Evolutionary conservation across 2,888 invertebrate species (phyloP).

Genomic region (Zonitis immaculata): DNA sequence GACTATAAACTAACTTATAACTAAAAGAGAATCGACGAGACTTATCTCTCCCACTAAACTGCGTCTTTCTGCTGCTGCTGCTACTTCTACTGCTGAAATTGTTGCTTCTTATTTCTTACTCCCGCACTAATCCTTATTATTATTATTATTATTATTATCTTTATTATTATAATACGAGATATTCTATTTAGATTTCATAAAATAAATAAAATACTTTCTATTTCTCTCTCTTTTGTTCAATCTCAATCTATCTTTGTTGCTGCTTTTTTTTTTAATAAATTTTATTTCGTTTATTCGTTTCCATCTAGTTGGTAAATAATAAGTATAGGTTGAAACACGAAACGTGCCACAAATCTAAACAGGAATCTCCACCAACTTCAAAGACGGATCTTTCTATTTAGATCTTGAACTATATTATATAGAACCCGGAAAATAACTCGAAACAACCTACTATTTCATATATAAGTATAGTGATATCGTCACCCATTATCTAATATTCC

Average conservation of each 20-base stretch:
- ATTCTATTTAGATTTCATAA: neutral
- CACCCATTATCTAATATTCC: neutral
- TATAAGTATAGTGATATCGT: neutral
- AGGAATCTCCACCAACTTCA: slow-evolving; percentile 1
- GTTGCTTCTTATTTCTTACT: neutral
- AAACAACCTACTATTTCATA: neutral
- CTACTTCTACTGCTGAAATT: neutral
- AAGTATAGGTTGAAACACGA: neutral
- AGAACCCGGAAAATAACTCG: neutral
- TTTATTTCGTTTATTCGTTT: neutral
- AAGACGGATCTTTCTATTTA: neutral
- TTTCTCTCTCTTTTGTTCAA: neutral
- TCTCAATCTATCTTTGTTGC: too few relatives aligned
- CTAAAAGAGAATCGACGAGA: slow-evolving; percentile 1
- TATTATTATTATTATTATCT: too few relatives aligned
- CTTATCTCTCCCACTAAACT: slow-evolving; percentile 17
- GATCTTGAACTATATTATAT: neutral
- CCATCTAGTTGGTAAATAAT: neutral
- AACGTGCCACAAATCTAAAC: slow-evolving; percentile 1
- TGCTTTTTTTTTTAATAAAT: too few relatives aligned
- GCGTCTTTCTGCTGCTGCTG: slow-evolving; percentile 14
- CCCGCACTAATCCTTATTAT: neutral
- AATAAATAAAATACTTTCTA: neutral
- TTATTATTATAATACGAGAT: neutral
- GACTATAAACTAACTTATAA: slow-evolving; percentile 8